Evolutionary conservation across 2,888 invertebrate species (phyloP), one percentile per base, ranked within the genome.

Genomic region (Cyaniris semiargus): DNA sequence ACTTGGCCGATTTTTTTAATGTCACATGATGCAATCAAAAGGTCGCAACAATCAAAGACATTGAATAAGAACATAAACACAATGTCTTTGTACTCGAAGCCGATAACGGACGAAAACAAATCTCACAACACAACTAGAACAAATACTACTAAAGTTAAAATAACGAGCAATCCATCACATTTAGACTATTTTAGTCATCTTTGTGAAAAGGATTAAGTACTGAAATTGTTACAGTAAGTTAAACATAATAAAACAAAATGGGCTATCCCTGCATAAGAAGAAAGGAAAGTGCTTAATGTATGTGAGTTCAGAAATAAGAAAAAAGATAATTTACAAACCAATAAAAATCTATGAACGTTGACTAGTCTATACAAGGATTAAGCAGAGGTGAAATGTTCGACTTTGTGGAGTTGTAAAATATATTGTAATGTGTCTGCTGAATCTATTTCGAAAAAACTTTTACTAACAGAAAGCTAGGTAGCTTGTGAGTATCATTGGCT

Each of bases 51-150:
- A 31, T 66, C 66, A 66, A 66, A 66, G 66, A 31, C 66, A 66
- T 66, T 66, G 66, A 66, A 31, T 15, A 66, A 66, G 66, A 66
- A 74, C 23, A 74, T 27, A 53, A 74, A 38, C 53, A 74, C 8
- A 76, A 77, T 77, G 75, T 77, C 58, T 77, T 58, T 77, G 76
- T 76, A 60, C 31, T 72, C 21, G 53, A 66, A 76, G 70, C 56
- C 27, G 76, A 66, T 66, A 66, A 66, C 27, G 15, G 66, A 21
- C 31, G 27, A 66, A 66, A 66, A 66, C 66, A 66, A 66, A 66
- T 66, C 66, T 27, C 66, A 27, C 66, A 27, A 27, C 27, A 27
- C 27, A 27, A 3, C 27, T 66, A 66, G 27, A 31, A 66, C 15
- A 66, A 66, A 66, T 66, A 31, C 13, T 15, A 66, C 23, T n/a